Conservation (phyloP, 2,888 invertebrate genomes). For the Apamea crenata region DNA sequence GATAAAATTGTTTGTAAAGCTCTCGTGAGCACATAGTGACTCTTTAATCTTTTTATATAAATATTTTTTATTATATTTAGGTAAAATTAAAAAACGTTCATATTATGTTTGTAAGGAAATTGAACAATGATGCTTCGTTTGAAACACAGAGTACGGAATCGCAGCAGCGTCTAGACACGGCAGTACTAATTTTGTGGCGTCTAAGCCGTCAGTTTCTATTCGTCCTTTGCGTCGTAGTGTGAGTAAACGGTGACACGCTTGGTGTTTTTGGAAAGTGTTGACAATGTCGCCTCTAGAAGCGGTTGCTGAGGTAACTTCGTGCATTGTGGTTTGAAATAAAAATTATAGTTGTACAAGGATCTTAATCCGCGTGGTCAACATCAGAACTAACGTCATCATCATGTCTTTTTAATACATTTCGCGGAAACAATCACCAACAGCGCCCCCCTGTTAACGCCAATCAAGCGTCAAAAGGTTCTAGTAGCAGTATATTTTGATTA, state of each 20-base stretch:
- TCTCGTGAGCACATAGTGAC: conserved; percentile 20
- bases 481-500: no score
- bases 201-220: background rate
- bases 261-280: background rate
- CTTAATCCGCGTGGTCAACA: no score
- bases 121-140: background rate
- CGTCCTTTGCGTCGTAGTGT: background rate
- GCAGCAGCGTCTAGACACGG: background rate
- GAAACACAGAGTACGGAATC: background rate
- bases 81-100: background rate
- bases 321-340: background rate
- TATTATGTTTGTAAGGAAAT: background rate
- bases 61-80: conserved; percentile 28
- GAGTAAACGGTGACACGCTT: background rate
- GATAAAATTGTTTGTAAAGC: conserved; percentile 51
- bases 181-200: background rate
- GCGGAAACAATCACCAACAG: no score
- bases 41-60: conserved; percentile 33
- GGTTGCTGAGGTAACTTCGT: background rate
- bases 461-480: no score
- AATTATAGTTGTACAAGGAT: background rate
- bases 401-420: no score
- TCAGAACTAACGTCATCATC: no score
- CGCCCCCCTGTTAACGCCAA: no score
- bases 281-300: background rate